Percentiles rank a stretch among this genome's conserved stretches.
phyloP scores from a whole-genome alignment of 2,888 invertebrate species.

The Sphaeridia pumilis region DNA sequence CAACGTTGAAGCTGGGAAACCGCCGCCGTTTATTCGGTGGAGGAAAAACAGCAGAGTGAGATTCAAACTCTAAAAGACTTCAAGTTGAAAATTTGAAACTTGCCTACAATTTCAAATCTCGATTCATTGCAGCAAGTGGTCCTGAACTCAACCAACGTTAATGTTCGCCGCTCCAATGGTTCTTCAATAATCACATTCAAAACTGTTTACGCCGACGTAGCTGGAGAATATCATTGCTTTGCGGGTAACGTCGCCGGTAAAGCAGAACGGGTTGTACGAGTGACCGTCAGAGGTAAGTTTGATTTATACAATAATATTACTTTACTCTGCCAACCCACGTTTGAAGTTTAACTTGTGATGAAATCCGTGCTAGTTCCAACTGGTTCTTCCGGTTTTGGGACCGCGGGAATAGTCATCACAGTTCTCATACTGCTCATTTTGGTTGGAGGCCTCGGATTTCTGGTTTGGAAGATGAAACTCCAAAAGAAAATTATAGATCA shows the following conservation, averaged over 20 bases:
- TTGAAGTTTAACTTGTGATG: no score
- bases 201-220: conserved; percentile 27
- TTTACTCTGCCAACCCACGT: no score
- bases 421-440: conserved; percentile 14
- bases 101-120: neutral
- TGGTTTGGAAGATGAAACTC: conserved; percentile 31
- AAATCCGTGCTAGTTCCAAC: neutral
- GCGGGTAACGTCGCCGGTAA: conserved; percentile 28
- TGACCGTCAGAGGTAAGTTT: conserved; percentile 24
- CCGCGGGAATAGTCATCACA: conserved; percentile 4
- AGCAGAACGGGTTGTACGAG: conserved; percentile 18
- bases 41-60: conserved; percentile 31
- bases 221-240: conserved; percentile 24
- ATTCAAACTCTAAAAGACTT: neutral
- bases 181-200: conserved; percentile 25
- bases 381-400: neutral
- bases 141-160: conserved; percentile 6
- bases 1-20: conserved; percentile 17
- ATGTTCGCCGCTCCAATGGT: conserved; percentile 18
- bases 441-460: conserved; percentile 21
- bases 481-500: conserved; percentile 34
- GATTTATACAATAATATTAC: no score
- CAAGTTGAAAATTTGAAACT: neutral
- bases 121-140: conserved; percentile 4
- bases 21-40: conserved; percentile 28